A percentile compares a stretch with the other conserved stretches of the same genome.
Conservation (phyloP, 2,888 invertebrate species). For the Autographa pulchrina region DNA sequence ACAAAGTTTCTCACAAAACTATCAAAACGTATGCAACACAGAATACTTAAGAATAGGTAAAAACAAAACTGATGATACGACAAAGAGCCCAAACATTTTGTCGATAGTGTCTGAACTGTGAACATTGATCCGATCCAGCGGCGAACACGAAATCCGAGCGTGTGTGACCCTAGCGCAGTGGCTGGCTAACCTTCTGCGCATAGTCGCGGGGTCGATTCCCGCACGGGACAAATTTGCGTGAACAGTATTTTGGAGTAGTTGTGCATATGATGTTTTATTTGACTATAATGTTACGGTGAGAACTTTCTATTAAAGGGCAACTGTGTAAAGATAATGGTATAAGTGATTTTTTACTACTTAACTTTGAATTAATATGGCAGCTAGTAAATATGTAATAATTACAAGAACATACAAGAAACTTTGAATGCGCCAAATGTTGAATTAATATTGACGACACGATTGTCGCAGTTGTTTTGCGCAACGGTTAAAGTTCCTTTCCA, state of each 20-base stretch:
- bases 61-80: constrained; percentile 1
- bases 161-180: background rate
- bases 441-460: background rate
- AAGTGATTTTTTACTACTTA: too few relatives aligned
- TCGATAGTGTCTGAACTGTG: constrained; percentile 4
- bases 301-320: too few relatives aligned
- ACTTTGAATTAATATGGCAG: background rate
- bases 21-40: too few relatives aligned
- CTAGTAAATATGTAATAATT: background rate
- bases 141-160: background rate
- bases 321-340: too few relatives aligned
- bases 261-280: background rate
- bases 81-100: constrained; percentile 4
- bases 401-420: background rate
- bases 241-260: background rate
- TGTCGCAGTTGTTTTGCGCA: background rate
- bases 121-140: constrained; percentile 4
- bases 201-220: constrained; percentile 4
- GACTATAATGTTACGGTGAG: too few relatives aligned
- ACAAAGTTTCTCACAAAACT: too few relatives aligned
- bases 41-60: background rate
- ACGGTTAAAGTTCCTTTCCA: background rate
- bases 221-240: background rate
- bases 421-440: background rate
- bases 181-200: background rate